Evolutionary conservation across 2,113 vertebrate species (phyloP), one percentile per base, ranked within the genome.

Genomic region (Scartelaos histophorus): DNA sequence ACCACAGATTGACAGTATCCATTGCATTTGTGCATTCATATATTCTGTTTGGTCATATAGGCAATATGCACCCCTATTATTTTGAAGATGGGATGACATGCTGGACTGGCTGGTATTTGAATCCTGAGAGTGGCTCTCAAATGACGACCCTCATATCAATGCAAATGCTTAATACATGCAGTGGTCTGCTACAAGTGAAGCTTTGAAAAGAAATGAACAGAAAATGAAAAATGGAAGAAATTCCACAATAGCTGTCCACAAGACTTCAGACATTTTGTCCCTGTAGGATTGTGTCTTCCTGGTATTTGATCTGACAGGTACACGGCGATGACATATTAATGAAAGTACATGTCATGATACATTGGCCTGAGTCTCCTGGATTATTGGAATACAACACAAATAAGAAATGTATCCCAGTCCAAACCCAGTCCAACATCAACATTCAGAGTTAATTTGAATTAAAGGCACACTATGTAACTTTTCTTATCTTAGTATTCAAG

Each of bases 141-240:
- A 85, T 78, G 76, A 73, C 88, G 43, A 65, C 49, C 43, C 67
- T 87, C 80, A 74, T 83, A 78, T 80, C 80, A 85, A 93, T 91
- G 89, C 88, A 93, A 90, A 93, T 89, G 73, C 54, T 51, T 62
- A 78, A 89, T 9, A 86, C 88, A 90, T 86, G 86, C 90, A 86
- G 2, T 13, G 3, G 24, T 60, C 15, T 60, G 57, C 57, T 60
- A 54, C 51, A 17, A 51, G 17, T 19, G 16, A 51, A 16, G 16
- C 15, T 49, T 49, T 16, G 47, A 17, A 17, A 49, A 16, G 6
- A 16, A 51, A 51, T 51, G 47, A 19, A 51, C 16, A 17, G 47
- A 51, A 51, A 19, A 51, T 51, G 47, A 51, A 19, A 51, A 51
- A 17, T 19, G 47, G 16, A 51, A 51, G 16, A 17, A 51, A 51